Percentiles rank a stretch among this genome's conserved stretches.
Conservation (phyloP, 1,140 invertebrate genomes). For the Brachionus rubens region DNA sequence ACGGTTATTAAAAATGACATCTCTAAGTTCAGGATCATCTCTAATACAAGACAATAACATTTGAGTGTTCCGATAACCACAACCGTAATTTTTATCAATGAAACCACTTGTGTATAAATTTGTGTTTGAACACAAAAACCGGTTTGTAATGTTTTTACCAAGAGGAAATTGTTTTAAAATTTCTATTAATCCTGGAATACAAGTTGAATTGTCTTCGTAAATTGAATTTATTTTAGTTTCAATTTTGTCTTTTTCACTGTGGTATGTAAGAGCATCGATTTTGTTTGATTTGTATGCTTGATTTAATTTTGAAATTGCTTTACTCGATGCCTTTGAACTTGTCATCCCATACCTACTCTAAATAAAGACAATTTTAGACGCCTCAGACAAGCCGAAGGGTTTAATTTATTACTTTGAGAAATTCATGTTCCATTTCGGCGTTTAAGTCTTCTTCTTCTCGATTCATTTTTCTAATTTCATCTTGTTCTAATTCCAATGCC, state of each 20-base stretch:
- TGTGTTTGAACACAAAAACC: constrained; percentile 62
- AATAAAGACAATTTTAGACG: too few species aligned
- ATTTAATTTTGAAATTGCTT: not conserved
- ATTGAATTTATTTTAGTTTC: constrained; percentile 18
- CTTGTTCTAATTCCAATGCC: not conserved
- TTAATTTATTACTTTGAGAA: not conserved
- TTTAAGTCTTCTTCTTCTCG: too few species aligned
- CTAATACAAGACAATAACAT: constrained; percentile 80
- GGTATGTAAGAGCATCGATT: not conserved
- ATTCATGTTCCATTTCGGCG: not conserved
- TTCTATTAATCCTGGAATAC: constrained; percentile 52
- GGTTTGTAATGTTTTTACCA: not conserved
- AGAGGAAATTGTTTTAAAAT: not conserved
- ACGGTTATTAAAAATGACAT: constrained; percentile 35
- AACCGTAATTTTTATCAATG: constrained; percentile 83
- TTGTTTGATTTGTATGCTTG: not conserved
- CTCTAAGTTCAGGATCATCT: constrained; percentile 64
- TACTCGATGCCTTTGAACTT: not conserved
- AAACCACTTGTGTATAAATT: constrained; percentile 74
- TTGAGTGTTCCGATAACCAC: constrained; percentile 79
- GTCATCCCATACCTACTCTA: constrained; percentile 17
- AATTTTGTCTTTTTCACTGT: constrained; percentile 15
- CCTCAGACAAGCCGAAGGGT: too few species aligned
- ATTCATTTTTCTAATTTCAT: not conserved
- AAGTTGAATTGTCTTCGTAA: constrained; percentile 66